These are phyloP conservation scores for Cepaea hortensis DNA, from an alignment of 2,888 invertebrate genomes.

Conservation along the genomic window DNA sequence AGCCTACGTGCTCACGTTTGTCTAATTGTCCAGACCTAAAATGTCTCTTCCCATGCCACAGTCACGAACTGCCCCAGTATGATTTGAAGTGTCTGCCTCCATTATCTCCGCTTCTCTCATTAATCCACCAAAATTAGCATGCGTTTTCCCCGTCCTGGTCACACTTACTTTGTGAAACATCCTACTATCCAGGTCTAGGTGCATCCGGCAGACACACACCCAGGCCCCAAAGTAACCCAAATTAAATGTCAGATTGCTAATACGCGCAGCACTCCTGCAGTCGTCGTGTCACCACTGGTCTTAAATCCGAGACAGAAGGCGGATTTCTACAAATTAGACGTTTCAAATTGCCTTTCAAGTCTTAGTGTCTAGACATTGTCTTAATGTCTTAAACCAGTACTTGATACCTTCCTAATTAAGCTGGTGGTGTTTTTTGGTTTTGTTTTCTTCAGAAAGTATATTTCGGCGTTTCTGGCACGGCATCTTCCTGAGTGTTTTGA, in stretches of 20 bases:
- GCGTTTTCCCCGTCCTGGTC: background rate
- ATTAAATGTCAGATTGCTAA: background rate
- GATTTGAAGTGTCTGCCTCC: background rate
- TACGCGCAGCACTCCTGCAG: background rate
- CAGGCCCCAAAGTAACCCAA: background rate
- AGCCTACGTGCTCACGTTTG: background rate
- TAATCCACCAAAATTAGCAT: too few relatives aligned
- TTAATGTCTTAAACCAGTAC: slow-evolving; percentile 22
- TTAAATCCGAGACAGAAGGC: background rate
- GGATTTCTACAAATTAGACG: slow-evolving; percentile 15
- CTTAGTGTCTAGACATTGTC: slow-evolving; percentile 23
- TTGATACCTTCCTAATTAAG: background rate
- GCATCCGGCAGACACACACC: background rate
- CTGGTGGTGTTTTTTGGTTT: too few relatives aligned
- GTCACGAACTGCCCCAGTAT: background rate
- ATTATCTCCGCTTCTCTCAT: background rate
- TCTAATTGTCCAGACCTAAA: background rate
- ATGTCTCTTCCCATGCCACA: background rate
- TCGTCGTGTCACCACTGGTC: background rate
- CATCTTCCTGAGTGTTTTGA: too few relatives aligned
- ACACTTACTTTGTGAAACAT: background rate
- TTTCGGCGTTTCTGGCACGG: too few relatives aligned
- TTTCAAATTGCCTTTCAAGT: slow-evolving; percentile 18
- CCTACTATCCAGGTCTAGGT: background rate
- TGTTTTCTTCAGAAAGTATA: too few relatives aligned